Evolutionary conservation across 1,140 invertebrate genomes (phyloP).

Genomic region (Zeugodacus cucurbitae): DNA sequence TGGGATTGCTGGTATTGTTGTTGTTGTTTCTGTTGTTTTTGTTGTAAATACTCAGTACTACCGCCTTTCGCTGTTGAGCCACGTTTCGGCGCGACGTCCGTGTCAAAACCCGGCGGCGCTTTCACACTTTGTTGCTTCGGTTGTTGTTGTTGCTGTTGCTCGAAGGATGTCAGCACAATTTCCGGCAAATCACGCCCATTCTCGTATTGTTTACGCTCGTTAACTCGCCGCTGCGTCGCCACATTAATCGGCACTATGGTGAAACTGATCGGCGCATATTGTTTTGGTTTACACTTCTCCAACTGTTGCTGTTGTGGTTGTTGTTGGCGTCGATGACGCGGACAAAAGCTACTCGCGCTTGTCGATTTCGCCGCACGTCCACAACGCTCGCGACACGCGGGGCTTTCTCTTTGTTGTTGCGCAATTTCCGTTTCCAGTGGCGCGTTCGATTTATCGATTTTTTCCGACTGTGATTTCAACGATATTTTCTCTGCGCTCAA

Average conservation of each 20-base stretch:
- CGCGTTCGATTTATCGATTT: slow-evolving; percentile 41
- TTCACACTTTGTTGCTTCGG: background rate
- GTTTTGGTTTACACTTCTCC: background rate
- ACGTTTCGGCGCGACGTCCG: background rate
- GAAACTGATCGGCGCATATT: slow-evolving; percentile 51
- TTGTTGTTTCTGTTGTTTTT: background rate
- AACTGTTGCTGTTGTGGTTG: background rate
- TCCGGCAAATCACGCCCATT: slow-evolving; percentile 43
- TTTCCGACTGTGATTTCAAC: slow-evolving; percentile 40
- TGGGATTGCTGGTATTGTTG: slow-evolving; percentile 17
- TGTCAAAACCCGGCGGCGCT: background rate
- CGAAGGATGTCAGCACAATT: slow-evolving; percentile 45
- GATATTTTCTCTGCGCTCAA: slow-evolving; percentile 42
- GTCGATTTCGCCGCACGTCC: background rate
- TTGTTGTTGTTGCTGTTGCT: slow-evolving; percentile 6
- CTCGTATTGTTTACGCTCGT: background rate
- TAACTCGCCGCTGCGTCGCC: background rate
- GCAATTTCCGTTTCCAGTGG: slow-evolving; percentile 11
- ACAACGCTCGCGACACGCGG: background rate
- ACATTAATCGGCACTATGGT: slow-evolving; percentile 41
- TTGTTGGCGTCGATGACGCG: background rate
- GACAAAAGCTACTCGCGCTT: background rate
- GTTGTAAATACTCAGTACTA: background rate
- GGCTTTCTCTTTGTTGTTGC: background rate
- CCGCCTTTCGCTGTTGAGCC: background rate